Conservation (phyloP, 2,113 vertebrate genomes). For the Oxyura jamaicensis region DNA sequence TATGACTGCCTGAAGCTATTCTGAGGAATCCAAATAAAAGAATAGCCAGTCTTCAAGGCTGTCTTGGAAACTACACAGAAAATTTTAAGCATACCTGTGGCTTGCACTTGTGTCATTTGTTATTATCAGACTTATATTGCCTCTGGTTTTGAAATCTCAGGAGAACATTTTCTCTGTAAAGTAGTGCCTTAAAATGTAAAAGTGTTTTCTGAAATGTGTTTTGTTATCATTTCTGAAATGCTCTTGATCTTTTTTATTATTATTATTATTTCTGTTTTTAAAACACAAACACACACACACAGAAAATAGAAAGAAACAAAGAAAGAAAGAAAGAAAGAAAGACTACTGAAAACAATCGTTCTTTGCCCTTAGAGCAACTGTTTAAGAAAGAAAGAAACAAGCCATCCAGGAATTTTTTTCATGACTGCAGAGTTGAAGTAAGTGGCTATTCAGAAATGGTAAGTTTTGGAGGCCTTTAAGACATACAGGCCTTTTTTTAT, state of each 20-base stretch:
- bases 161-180: background rate
- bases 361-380: background rate
- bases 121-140: background rate
- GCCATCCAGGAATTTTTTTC: background rate
- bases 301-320: background rate
- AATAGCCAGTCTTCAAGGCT: background rate
- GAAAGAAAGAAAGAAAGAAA: background rate
- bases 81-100: background rate
- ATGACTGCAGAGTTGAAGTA: background rate
- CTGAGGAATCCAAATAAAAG: background rate
- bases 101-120: background rate
- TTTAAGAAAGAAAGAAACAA: background rate
- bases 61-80: background rate
- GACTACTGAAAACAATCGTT: background rate
- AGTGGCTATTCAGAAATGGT: background rate
- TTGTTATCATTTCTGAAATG: background rate
- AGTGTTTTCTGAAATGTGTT: background rate
- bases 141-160: conserved; percentile 23
- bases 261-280: background rate
- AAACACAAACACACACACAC: too few species aligned
- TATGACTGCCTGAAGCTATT: background rate
- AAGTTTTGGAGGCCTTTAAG: background rate
- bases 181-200: conserved; percentile 27
- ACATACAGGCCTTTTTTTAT: background rate
- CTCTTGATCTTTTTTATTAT: background rate